Conservation (phyloP, 92 coral and sea anemone genomes). For the Actinernus sp. region DNA sequence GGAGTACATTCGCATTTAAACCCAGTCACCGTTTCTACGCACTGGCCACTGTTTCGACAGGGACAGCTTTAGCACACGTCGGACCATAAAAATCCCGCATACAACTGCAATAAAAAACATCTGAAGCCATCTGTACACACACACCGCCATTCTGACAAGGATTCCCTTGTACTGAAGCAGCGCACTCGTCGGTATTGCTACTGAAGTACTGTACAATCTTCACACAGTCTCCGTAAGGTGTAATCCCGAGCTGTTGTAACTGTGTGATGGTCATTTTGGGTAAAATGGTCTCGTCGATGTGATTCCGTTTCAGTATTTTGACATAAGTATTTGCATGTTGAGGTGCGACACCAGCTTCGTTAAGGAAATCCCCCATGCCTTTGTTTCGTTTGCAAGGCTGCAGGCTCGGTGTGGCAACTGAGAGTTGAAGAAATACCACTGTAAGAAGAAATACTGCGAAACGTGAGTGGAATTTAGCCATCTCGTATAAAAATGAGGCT, state of each 20-base stretch:
- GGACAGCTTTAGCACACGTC: constrained; percentile 55
- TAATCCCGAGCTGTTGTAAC: constrained; percentile 56
- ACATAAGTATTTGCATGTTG: constrained; percentile 7
- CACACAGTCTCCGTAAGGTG: constrained; percentile 59
- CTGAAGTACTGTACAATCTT: constrained; percentile 60
- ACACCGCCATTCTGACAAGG: constrained; percentile 50
- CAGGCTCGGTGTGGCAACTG: too few relatives aligned
- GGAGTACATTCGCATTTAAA: constrained; percentile 55
- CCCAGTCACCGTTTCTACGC: constrained; percentile 31
- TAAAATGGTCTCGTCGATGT: constrained; percentile 56
- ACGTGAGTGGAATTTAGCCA: too few relatives aligned
- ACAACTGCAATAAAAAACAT: constrained; percentile 30
- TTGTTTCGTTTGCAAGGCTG: too few relatives aligned
- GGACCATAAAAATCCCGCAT: constrained; percentile 43
- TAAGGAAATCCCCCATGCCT: too few relatives aligned
- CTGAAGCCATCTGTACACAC: constrained; percentile 7
- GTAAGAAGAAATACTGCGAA: too few relatives aligned
- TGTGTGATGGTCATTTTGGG: constrained; percentile 37
- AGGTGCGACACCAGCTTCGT: constrained; percentile 49
- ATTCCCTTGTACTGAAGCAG: constrained; percentile 11
- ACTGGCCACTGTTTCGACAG: constrained; percentile 54
- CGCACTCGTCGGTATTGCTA: constrained; percentile 56
- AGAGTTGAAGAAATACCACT: too few relatives aligned
- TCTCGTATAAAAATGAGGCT: too few relatives aligned
- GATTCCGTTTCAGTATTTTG: constrained; percentile 27